Base-by-base conservation (phyloP, 2,113 vertebrate genomes). In the Silurus asotus region DNA sequence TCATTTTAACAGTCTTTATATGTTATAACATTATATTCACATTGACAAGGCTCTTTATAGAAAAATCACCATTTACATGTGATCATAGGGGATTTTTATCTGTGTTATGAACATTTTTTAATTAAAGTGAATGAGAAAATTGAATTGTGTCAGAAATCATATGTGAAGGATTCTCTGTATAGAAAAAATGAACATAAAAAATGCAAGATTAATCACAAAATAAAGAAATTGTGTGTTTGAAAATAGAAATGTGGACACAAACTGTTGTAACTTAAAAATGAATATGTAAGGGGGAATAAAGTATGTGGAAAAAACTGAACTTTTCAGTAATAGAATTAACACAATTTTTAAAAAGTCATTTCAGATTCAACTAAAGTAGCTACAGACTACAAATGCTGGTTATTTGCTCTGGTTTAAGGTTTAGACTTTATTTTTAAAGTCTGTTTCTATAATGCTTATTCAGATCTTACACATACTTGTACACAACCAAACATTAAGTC, bases 401-500 rank as follows among this genome's bases (percentile, higher is more conserved):
- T 82, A 69, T 9, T 4, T 82, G 23, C 8, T 61, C 28, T 80
- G 56, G 77, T 61, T 61, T 61, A 61, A 45, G 17, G 55, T 80
- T 61, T 15, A 37, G n/a, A 55, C 45, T 74, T 67, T 28, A 45
- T 17, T 48, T 74, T 55, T 77, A 56, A 78, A 28, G 51, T 58
- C 56, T 2, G 59, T 37, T 58, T 79, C 55, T 37, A 37, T 59
- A 59, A 79, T 79, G 55, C n/a, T 37, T 59, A 28, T 62, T 83
- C 62, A 70, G 14, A 81, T 86, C 64, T 56, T 72, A 61, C 25
- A 81, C 48, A 28, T 45, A 79, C 77, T 78, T 79, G 14, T 59
- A 79, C 72, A 82, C 49, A 76, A 48, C 80, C 85, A 87, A 28
- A 72, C 28, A 25, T 61, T 86, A 74, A 76, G 49, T 78, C 62